These are phyloP conservation scores for Sinocyclocheilus anophthalmus DNA, from an alignment of 2,113 vertebrate species.

Conservation along the genomic window DNA sequence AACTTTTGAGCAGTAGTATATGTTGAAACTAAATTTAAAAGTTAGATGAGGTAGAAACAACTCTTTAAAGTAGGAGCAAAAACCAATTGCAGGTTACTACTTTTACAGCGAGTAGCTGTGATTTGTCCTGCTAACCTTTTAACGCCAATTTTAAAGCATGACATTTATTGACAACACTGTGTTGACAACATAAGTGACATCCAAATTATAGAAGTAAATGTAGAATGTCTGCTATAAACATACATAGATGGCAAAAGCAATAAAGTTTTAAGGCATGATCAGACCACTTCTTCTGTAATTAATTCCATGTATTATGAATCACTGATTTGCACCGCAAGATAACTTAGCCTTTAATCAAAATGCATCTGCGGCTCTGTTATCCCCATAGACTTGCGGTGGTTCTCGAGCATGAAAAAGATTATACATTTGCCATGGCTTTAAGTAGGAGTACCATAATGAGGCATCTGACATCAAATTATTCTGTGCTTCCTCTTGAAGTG, in stretches of 20 bases:
- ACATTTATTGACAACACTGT: neutral
- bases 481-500: slow-evolving; percentile 27
- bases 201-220: neutral
- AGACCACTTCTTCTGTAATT: slow-evolving; percentile 25
- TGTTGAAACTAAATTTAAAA: neutral
- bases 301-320: slow-evolving; percentile 45
- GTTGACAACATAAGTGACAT: neutral
- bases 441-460: slow-evolving; percentile 42
- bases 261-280: neutral
- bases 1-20: neutral
- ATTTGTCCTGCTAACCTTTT: too few species aligned
- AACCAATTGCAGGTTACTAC: too few species aligned
- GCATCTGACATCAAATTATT: slow-evolving; percentile 46
- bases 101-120: too few species aligned
- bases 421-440: slow-evolving; percentile 29
- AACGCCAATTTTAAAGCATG: too few species aligned
- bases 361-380: slow-evolving; percentile 44
- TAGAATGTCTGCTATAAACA: neutral
- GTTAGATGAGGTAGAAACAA: neutral
- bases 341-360: slow-evolving; percentile 49
- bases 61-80: too few species aligned
- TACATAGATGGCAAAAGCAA: slow-evolving; percentile 7
- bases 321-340: slow-evolving; percentile 36
- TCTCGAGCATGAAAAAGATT: slow-evolving; percentile 35
- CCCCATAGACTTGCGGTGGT: slow-evolving; percentile 31